Base-by-base conservation (phyloP, 2,888 invertebrate genomes). In the Podabrus alpinus region DNA sequence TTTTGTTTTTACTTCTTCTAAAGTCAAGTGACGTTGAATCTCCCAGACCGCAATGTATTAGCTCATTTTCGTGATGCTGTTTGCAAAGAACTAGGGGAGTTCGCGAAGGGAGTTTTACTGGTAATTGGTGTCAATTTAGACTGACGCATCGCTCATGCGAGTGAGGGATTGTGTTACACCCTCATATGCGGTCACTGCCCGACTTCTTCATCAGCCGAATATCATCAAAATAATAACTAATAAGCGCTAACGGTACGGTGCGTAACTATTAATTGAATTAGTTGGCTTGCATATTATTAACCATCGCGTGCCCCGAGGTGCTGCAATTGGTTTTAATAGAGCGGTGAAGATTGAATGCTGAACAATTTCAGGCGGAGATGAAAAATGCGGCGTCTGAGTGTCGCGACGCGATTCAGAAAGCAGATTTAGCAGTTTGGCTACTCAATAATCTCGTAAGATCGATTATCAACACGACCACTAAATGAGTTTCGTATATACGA, bases 111-210 rank as follows among this genome's bases (percentile, higher is more conserved):
- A 86, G 89, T 89, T 90, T 90, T 90, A 88, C 90, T 90, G 90
- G 90, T 90, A 90, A 90, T 90, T 90, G 90, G 90, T 90, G 90
- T 90, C 90, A 90, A 90, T 90, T 90, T 90, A 89, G 89, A 89
- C 89, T 89, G 89, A 89, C 90, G 89, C 90, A 89, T 89, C 89
- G 86, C 82, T 86, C 86, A 85, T 86, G 85, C 83, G 84, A 85
- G 83, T 80, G 84, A 82, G 87, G 86, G 87, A 87, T 87, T 86
- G 85, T 84, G 85, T 87, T 87, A 86, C 87, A 86, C 85, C 86
- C 85, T 82, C 80, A 70, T 71, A 64, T 77, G 78, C 79, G 79
- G 80, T 79, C 80, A 79, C 79, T 79, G 73, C 73, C 74, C 72
- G 77, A 68, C 69, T 72, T 72, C 71, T 75, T 72, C 66, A 67